Conservation (phyloP, 1,140 invertebrate genomes). For the Sitobion miscanthi region DNA sequence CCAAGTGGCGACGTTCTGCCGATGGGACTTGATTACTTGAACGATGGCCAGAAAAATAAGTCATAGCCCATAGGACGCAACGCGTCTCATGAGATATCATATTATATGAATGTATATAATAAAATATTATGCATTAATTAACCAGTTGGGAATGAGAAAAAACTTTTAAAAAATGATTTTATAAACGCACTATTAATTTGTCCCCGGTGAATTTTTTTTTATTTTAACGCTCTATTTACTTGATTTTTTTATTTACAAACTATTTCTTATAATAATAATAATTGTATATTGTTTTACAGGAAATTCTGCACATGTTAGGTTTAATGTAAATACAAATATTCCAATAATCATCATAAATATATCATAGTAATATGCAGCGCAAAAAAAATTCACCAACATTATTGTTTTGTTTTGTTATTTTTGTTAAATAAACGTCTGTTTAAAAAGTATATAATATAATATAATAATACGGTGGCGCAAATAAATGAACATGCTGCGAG, state of each 20-base stretch:
- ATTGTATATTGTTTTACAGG: neutral
- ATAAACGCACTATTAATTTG: neutral
- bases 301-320: too few species aligned
- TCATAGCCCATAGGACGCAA: neutral
- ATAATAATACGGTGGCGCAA: neutral
- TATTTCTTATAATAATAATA: neutral
- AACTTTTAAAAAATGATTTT: neutral
- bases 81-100: neutral
- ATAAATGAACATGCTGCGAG: neutral
- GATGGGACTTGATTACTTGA: neutral
- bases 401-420: neutral
- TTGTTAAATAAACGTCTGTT: neutral
- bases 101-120: neutral
- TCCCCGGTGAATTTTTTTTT: neutral
- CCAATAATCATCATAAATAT: too few species aligned
- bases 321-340: too few species aligned
- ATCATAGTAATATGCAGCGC: neutral
- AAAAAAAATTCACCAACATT: too few species aligned
- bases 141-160: neutral
- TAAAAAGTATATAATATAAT: neutral
- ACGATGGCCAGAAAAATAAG: neutral
- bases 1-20: neutral
- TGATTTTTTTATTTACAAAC: neutral
- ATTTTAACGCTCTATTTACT: neutral
- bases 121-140: neutral